Conservation (phyloP, 2,888 invertebrate species). For the Machimus rusticus region DNA sequence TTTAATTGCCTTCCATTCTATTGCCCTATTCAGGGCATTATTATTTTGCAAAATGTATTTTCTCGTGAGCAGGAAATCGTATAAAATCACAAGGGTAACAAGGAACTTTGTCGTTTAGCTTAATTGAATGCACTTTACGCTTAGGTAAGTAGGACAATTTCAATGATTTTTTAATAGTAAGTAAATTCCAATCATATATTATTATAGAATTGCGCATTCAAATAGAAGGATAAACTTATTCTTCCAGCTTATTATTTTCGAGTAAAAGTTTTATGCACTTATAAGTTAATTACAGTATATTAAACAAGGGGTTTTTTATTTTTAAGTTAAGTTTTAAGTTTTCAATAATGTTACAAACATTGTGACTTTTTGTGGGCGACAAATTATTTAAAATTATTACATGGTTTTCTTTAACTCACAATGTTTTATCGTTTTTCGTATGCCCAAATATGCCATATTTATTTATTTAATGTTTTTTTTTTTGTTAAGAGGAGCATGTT, state of each 20-base stretch:
- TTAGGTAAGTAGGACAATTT: background rate
- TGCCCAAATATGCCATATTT: too few species aligned
- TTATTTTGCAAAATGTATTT: background rate
- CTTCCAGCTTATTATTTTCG: background rate
- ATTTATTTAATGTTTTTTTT: too few species aligned
- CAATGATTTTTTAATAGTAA: background rate
- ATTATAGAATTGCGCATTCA: background rate
- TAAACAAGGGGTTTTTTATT: too few species aligned
- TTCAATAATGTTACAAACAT: too few species aligned
- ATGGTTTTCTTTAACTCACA: too few species aligned
- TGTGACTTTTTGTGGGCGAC: too few species aligned
- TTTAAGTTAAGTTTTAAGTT: too few species aligned
- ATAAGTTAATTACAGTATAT: too few species aligned
- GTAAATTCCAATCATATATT: background rate
- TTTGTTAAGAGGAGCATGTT: too few species aligned
- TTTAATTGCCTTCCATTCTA: slow-evolving; percentile 23
- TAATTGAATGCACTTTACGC: background rate
- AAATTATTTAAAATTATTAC: too few species aligned
- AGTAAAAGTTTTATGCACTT: too few species aligned
- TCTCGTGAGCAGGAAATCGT: background rate
- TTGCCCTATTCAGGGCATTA: background rate
- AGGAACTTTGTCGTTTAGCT: background rate
- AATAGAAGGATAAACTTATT: background rate
- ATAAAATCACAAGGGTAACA: background rate
- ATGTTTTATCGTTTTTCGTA: too few species aligned